Evolutionary conservation across 1,140 invertebrate genomes (phyloP).

Genomic region (Zaprionus africanus): DNA sequence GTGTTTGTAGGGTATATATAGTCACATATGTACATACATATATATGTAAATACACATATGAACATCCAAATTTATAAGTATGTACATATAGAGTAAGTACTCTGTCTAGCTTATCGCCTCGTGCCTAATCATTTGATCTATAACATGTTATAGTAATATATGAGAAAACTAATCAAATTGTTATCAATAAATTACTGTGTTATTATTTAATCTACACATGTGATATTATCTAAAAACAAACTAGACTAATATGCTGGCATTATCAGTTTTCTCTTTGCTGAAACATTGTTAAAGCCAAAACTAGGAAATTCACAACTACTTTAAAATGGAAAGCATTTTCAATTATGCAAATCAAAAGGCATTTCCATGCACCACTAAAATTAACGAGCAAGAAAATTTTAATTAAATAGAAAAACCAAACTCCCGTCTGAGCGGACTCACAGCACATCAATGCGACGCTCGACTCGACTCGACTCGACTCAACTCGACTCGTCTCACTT

Average conservation of each 20-base stretch:
- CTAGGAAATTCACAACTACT: constrained; percentile 3
- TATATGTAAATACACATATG: too few relatives aligned
- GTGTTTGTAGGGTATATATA: too few relatives aligned
- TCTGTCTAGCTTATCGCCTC: background rate
- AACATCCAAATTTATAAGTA: background rate
- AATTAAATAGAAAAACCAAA: constrained; percentile 74
- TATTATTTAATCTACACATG: background rate
- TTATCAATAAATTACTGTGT: background rate
- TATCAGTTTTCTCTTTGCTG: background rate
- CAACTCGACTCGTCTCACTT: constrained; percentile 32
- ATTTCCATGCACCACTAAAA: constrained; percentile 68
- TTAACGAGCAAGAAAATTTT: constrained; percentile 77
- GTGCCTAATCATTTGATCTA: background rate
- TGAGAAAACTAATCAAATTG: background rate
- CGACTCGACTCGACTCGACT: constrained; percentile 18
- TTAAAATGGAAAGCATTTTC: constrained; percentile 49
- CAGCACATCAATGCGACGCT: constrained; percentile 27
- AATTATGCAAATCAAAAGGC: constrained; percentile 72
- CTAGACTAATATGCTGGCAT: background rate
- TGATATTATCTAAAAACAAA: background rate
- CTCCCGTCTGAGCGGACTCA: constrained; percentile 41
- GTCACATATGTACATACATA: too few relatives aligned
- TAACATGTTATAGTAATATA: background rate
- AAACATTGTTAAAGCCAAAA: background rate
- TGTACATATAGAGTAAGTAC: background rate